A percentile compares a stretch with the other conserved stretches of the same genome.
Conservation (phyloP, 2,113 vertebrate species). For the Corythornis vintsioides region DNA sequence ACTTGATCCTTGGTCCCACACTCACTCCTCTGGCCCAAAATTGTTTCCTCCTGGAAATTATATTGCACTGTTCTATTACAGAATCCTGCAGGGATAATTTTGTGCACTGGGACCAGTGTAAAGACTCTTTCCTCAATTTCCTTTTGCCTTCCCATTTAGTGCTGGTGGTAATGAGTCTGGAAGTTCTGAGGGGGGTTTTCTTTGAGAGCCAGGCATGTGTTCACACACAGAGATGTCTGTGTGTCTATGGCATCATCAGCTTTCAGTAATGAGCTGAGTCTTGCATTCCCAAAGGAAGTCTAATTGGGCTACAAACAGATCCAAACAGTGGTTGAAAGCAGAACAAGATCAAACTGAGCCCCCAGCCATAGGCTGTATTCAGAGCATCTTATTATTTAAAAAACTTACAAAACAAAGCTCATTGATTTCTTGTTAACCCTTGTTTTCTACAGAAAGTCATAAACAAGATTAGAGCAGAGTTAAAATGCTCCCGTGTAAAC, state of each 20-base stretch:
- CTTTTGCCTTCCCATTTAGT: background rate
- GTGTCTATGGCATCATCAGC: rapidly evolving
- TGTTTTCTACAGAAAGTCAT: background rate
- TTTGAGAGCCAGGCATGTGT: rapidly evolving
- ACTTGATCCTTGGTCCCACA: background rate
- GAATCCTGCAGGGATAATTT: background rate
- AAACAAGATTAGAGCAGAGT: background rate
- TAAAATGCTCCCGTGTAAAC: background rate
- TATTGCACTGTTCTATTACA: no score
- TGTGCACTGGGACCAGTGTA: no score
- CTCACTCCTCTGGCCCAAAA: background rate
- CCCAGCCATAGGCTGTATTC: background rate
- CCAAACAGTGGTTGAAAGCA: background rate
- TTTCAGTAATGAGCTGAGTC: background rate
- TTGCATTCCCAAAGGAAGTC: background rate
- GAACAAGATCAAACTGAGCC: background rate
- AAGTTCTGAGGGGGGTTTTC: background rate
- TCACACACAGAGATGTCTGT: rapidly evolving
- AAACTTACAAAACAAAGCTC: background rate
- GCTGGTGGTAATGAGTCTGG: no score
- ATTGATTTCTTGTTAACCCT: background rate
- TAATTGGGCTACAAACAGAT: background rate
- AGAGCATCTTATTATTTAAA: conserved; percentile 27
- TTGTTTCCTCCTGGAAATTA: background rate
- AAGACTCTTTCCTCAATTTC: background rate